Base-by-base conservation (phyloP, 2,797 vertebrate species). In the Columba guinea region DNA sequence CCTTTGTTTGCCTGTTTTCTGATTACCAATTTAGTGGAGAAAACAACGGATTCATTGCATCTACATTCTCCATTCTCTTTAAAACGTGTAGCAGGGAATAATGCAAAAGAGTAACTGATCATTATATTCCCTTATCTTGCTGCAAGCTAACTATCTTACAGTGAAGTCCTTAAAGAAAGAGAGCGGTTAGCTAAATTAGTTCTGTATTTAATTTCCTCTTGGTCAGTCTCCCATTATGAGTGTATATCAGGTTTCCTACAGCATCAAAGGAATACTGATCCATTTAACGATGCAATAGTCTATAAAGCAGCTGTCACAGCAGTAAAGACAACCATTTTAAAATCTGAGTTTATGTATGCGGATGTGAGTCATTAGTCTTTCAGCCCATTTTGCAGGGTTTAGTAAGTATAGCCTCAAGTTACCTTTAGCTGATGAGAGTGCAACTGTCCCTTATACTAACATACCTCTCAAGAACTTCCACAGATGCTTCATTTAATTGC, bases 251-350 rank as follows among this genome's bases (percentile, higher is more conserved):
- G 17, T 88, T 94, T 91, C 89, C 44, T 58, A 41, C 39, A 64
- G 32, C 64, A 73, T 78, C 79, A 86, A 20, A 88, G 37, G 35
- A 92, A 93, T 73, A 73, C 44, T 79, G 63, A 76, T 76, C 52
- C 51, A 79, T 87, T 96, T 93, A 93, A 89, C 7, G 9, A 59
- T 82, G 49, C 32, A 70, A 30, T 69, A 80, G 35, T 56, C 75
- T 87, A 74, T 87, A 96, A 92, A 94, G 35, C 82, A 96, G 84
- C 70, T 95, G 78, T 48, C 84, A 83, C 46, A 91, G 64, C 35
- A 94, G 67, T 87, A 89, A 76, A 84, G 60, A 39, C 17, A 89
- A 65, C 23, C 41, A 58, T 69, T 96, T 85, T 46, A 74, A 91
- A 93, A 74, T 74, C 65, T 58, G 62, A 83, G 64, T 88, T 94